Evolutionary conservation across 2,888 invertebrate genomes (phyloP), one percentile per base, ranked within the genome.

Genomic region (Netelia fuscicornis): DNA sequence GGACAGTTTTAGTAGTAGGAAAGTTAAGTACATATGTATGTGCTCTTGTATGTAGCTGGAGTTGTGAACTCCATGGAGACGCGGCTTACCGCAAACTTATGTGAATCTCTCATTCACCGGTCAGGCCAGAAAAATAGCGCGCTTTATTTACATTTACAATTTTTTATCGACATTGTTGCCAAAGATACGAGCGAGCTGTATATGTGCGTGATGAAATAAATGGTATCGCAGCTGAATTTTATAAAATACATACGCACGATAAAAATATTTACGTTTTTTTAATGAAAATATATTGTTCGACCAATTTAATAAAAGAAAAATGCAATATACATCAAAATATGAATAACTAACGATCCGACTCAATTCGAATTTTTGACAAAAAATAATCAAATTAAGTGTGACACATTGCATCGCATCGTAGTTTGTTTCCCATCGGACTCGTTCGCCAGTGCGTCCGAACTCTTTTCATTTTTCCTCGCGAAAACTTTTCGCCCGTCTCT

Each of bases 31-130:
- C 13, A 48, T 56, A 37, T 65, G 6, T 52, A 20, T 67, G 64
- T 70, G 60, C 71, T 85, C 58, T 65, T 76, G 64, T 80, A 70
- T 71, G 74, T 81, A 71, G 79, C 64, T 67, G 78, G 82, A 74
- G 85, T 60, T n/a, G 44, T 48, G 65, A 20, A 54, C 11, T 10
- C 37, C 11, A 37, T 58, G 23, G 10, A 11, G 37, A 71, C 44
- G 68, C 60, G 76, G 60, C 37, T 67, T 44, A 68, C 67, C 76
- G 56, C 65, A 67, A 54, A 44, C 65, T 42, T 37, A 54, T 75
- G 54, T 56, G 65, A 76, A 76, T 76, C 65, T 65, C 54, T 65
- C 54, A 65, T 54, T 65, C 65, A 23, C 30, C 54, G 42, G 65
- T 67, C 48, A 48, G 0, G 8, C 54, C 30, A 11, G 44, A 25